These are phyloP conservation scores for Cordilura impudica DNA, from an alignment of 2,888 invertebrate genomes.

Conservation along the genomic window DNA sequence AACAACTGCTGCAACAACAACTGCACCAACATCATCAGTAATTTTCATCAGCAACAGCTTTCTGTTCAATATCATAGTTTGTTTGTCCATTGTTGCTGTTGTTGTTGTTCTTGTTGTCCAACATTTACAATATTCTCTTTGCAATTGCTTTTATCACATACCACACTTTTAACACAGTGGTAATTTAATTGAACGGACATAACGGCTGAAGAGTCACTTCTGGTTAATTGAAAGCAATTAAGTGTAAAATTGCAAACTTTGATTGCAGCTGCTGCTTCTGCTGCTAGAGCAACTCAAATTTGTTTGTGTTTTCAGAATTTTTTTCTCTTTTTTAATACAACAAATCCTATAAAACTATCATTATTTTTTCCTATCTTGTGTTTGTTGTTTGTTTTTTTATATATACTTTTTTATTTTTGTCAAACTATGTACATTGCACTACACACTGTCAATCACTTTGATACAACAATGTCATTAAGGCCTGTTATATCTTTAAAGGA, in stretches of 20 bases:
- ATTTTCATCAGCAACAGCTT: conserved; percentile 51
- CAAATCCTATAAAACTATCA: conserved; percentile 41
- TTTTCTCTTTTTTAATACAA: conserved; percentile 16
- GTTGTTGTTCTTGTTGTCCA: conserved; percentile 23
- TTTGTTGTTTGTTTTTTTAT: conserved; percentile 5
- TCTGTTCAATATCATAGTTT: conserved; percentile 27
- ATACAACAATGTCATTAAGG: not conserved
- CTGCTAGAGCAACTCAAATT: conserved; percentile 41
- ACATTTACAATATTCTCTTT: conserved; percentile 54
- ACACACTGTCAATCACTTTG: conserved; percentile 20
- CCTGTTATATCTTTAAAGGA: not conserved
- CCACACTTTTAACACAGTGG: conserved; percentile 62
- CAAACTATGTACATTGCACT: not conserved
- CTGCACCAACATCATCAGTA: conserved; percentile 14
- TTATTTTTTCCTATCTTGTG: conserved; percentile 16
- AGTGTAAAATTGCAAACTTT: conserved; percentile 63
- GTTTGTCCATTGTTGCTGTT: conserved; percentile 9
- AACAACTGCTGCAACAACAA: conserved; percentile 30
- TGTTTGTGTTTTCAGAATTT: conserved; percentile 30
- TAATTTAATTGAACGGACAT: conserved; percentile 63
- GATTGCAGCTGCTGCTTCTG: conserved; percentile 57
- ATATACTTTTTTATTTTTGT: no score
- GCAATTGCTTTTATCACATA: conserved; percentile 59
- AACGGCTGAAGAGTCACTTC: conserved; percentile 63
- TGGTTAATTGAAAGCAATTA: conserved; percentile 63